Evolutionary conservation across 2,888 invertebrate species (phyloP).

Genomic region (Xestia xanthographa): DNA sequence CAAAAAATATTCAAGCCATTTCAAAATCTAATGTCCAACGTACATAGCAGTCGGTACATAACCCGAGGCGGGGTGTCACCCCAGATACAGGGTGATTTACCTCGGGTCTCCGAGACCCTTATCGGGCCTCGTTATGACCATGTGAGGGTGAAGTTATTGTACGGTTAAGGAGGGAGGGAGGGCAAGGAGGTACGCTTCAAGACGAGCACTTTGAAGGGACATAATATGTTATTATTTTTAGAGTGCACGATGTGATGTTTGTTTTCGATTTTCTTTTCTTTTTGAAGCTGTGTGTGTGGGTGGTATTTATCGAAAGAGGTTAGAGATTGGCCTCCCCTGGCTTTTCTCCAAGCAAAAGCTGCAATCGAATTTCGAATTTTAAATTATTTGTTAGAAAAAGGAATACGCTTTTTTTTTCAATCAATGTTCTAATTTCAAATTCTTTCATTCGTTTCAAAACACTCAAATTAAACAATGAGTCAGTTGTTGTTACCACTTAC

Average conservation of each 20-base stretch:
- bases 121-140: conserved; percentile 90
- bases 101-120: conserved; percentile 89
- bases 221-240: conserved; percentile 89
- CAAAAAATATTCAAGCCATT: conserved; percentile 52
- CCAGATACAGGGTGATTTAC: conserved; percentile 89
- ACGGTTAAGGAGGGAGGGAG: conserved; percentile 73
- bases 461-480: neutral
- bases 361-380: neutral
- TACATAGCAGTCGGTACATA: conserved; percentile 76
- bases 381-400: neutral
- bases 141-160: conserved; percentile 89
- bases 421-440: neutral
- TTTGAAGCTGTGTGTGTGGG: conserved; percentile 33
- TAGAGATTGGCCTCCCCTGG: neutral
- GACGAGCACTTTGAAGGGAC: conserved; percentile 85
- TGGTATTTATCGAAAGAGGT: conserved; percentile 21
- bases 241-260: conserved; percentile 78
- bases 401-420: neutral
- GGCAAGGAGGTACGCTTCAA: conserved; percentile 70
- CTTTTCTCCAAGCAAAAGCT: conserved; percentile 1
- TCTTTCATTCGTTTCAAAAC: neutral
- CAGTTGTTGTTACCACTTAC: neutral
- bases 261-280: conserved; percentile 80
- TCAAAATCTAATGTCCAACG: conserved; percentile 75
- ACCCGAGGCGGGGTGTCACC: conserved; percentile 82